Base-by-base conservation (phyloP, 1,140 invertebrate species). In the Trachymyrmex septentrionalis region DNA sequence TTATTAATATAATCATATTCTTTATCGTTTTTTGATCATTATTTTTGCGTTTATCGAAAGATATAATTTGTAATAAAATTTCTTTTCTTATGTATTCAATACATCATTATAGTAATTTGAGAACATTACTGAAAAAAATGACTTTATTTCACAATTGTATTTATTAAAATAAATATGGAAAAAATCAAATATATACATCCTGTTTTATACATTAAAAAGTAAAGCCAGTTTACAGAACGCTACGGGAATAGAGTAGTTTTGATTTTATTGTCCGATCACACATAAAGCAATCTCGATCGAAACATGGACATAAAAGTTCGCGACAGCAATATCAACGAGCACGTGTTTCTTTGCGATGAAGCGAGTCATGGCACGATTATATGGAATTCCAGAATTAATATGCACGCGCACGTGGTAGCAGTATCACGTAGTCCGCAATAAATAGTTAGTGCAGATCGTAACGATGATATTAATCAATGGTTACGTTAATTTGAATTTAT, bases 401-500 rank as follows among this genome's bases (percentile, higher is more conserved):
- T 34, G 12, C 19, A 21, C 19, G 34, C 67, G 80, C 80, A 61
- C 67, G 55, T 63, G 69, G 24, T 61, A 73, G 67, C 67, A 38
- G 19, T 59, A 84, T 61, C 55, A 14, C 55, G 55, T 63, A 75
- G 55, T 48, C 55, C 6, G 80, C 55, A 34, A 61, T 84, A 84
- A 84, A 73, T 84, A 73, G 38, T 84, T 84, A 82, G 59, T 73
- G 38, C 21, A 61, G 55, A 75, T 84, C 12, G 55, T 63, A 84
- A 84, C 38, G 69, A 61, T n/a, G 69, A 73, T 75, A 84, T 84
- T 84, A 84, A 84, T 84, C 80, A 84, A 55, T 44, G 24, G 80
- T 73, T 73, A 61, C 38, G 69, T 84, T 84, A 75, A 84, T 84
- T 84, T 61, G 38, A 75, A 73, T 84, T 84, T 84, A 84, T 75